Evolutionary conservation across 92 coral and sea anemone species (phyloP).

Genomic region (Pocillopora meandrina): DNA sequence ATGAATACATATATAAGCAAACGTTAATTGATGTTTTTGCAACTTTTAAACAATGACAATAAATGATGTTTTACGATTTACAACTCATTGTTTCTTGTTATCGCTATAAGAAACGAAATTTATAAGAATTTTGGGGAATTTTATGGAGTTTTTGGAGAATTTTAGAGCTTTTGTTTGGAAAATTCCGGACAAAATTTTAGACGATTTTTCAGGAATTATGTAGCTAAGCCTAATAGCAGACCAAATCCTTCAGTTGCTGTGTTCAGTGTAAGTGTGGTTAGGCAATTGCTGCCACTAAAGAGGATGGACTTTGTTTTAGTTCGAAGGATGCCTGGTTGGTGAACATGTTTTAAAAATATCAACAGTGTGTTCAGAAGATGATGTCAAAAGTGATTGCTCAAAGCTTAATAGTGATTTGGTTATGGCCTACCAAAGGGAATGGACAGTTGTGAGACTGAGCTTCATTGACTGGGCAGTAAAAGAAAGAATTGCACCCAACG

Average conservation of each 20-base stretch:
- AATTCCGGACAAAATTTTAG: conserved; percentile 40
- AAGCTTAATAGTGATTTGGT: no score
- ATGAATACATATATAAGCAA: conserved; percentile 24
- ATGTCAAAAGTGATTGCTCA: no score
- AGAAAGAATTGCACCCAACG: no score
- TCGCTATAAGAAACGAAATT: conserved; percentile 12
- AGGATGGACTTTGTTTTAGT: conserved; percentile 16
- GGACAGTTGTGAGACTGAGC: no score
- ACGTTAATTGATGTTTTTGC: conserved; percentile 30
- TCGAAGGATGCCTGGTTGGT: conserved; percentile 10
- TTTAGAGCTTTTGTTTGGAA: conserved; percentile 41
- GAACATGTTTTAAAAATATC: no score
- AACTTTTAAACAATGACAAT: conserved; percentile 30
- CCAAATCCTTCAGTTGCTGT: conserved; percentile 7
- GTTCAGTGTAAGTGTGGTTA: neutral
- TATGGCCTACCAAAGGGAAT: no score
- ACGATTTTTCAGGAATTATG: conserved; percentile 26
- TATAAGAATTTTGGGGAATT: conserved; percentile 36
- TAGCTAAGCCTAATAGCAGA: conserved; percentile 24
- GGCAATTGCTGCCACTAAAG: conserved; percentile 2
- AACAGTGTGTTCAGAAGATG: no score
- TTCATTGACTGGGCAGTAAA: no score
- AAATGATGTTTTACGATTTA: conserved; percentile 38
- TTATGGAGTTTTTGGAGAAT: conserved; percentile 39
- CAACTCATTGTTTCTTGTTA: conserved; percentile 26